Percentiles rank a stretch among this genome's conserved stretches.
phyloP scores from a whole-genome alignment of 2,797 vertebrate genomes.

The Pyrrhura leucotis region DNA sequence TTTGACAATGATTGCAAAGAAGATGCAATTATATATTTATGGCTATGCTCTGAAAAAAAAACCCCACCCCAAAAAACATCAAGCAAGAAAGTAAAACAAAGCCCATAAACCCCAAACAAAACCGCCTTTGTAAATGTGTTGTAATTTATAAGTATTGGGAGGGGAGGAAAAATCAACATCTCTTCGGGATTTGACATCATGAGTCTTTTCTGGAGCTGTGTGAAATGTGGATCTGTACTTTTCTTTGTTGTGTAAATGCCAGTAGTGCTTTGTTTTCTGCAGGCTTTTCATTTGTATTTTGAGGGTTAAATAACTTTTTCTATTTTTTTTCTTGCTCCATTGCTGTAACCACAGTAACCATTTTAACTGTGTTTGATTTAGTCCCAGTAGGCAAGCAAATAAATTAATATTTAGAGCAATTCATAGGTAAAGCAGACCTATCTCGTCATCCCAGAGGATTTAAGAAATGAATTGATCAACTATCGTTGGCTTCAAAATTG shows the following conservation, averaged over 20 bases:
- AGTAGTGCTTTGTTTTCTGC: not conserved
- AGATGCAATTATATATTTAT: not conserved
- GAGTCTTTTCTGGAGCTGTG: not conserved
- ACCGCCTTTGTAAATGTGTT: not conserved
- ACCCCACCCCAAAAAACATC: not conserved
- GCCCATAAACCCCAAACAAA: not conserved
- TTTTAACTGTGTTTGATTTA: conserved; percentile 70
- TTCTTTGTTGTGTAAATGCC: not conserved
- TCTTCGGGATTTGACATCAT: not conserved
- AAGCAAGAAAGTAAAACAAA: not conserved
- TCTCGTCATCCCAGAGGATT: conserved; percentile 24
- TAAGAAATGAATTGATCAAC: conserved; percentile 55
- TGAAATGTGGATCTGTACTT: not conserved
- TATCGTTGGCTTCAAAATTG: conserved; percentile 23
- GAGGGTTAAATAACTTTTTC: conserved; percentile 53
- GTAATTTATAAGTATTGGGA: not conserved
- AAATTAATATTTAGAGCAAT: conserved; percentile 65
- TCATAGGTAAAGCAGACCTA: conserved; percentile 34
- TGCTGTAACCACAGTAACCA: conserved; percentile 74
- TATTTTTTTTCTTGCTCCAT: conserved; percentile 16
- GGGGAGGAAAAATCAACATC: not conserved
- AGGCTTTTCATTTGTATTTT: conserved; percentile 8
- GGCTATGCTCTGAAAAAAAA: not conserved
- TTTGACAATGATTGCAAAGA: not conserved
- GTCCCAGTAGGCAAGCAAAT: conserved; percentile 51